phyloP scores from a whole-genome alignment of 2,888 invertebrate species.

The Melinaea menophilus region DNA sequence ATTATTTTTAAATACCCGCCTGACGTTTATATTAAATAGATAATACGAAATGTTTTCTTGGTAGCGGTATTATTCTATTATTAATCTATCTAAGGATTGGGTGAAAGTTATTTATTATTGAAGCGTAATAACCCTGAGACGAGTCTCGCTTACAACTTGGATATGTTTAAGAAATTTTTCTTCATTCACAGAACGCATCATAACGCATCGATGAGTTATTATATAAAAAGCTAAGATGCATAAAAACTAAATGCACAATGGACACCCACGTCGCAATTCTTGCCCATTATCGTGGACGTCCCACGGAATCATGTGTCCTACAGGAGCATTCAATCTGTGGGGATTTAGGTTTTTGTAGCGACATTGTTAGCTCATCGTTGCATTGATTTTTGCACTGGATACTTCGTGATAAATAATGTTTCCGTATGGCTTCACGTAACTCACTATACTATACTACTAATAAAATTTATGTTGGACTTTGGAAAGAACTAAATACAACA shows the following conservation, averaged over 20 bases:
- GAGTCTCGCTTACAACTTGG: slow-evolving; percentile 12
- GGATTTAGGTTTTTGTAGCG: slow-evolving; percentile 58
- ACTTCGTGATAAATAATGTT: slow-evolving; percentile 24
- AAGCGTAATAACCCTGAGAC: neutral
- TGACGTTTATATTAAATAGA: no score
- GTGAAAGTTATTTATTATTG: no score
- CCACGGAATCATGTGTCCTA: slow-evolving; percentile 70
- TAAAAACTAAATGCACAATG: slow-evolving; percentile 66
- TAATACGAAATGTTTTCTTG: no score
- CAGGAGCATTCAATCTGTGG: slow-evolving; percentile 58
- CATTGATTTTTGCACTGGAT: slow-evolving; percentile 29
- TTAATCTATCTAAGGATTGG: no score
- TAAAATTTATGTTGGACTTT: no score
- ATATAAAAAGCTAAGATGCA: slow-evolving; percentile 41
- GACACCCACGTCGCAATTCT: slow-evolving; percentile 72
- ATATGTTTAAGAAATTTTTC: slow-evolving; percentile 53
- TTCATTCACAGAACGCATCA: slow-evolving; percentile 63
- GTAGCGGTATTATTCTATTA: no score
- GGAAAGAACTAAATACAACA: no score
- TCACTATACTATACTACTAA: no score
- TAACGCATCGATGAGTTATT: slow-evolving; percentile 53
- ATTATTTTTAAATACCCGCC: no score
- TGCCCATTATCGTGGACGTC: slow-evolving; percentile 60
- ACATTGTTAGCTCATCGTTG: slow-evolving; percentile 55
- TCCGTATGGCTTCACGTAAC: slow-evolving; percentile 22